These are phyloP conservation scores for Blastomussa wellsi DNA, from an alignment of 92 coral and sea anemone species.

Conservation along the genomic window DNA sequence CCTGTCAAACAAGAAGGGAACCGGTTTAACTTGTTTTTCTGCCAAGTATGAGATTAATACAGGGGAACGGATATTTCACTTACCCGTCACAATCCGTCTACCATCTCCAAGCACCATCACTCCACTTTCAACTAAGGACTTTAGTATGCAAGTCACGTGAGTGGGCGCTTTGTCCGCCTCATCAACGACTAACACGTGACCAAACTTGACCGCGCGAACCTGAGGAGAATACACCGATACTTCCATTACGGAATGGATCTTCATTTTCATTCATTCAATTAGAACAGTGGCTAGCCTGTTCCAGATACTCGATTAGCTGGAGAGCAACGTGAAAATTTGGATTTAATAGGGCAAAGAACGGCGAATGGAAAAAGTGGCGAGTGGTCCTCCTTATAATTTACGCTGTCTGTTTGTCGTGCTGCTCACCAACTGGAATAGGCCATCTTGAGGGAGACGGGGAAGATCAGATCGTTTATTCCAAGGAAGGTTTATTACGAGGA, in stretches of 20 bases:
- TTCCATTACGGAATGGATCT: neutral
- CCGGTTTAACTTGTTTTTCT: neutral
- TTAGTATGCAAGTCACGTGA: constrained; percentile 94
- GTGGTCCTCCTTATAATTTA: no score
- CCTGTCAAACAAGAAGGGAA: constrained; percentile 10
- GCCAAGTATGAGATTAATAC: neutral
- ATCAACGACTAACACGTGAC: constrained; percentile 96
- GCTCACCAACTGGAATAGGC: no score
- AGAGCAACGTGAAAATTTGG: no score
- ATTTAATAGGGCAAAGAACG: no score
- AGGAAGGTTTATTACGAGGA: neutral
- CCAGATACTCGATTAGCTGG: no score
- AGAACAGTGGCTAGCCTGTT: no score
- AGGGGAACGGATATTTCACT: neutral
- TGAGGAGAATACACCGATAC: constrained; percentile 7
- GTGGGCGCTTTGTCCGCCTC: constrained; percentile 99
- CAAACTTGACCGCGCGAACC: constrained; percentile 98
- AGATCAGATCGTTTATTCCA: neutral
- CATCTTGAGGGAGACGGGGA: neutral
- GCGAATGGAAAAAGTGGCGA: no score
- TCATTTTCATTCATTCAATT: no score
- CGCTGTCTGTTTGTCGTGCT: no score
- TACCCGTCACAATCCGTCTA: constrained; percentile 91
- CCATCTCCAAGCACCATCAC: constrained; percentile 98
- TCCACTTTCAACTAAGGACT: constrained; percentile 95